Evolutionary conservation across 2,113 vertebrate genomes (phyloP).

Genomic region (Salvelinus fontinalis): DNA sequence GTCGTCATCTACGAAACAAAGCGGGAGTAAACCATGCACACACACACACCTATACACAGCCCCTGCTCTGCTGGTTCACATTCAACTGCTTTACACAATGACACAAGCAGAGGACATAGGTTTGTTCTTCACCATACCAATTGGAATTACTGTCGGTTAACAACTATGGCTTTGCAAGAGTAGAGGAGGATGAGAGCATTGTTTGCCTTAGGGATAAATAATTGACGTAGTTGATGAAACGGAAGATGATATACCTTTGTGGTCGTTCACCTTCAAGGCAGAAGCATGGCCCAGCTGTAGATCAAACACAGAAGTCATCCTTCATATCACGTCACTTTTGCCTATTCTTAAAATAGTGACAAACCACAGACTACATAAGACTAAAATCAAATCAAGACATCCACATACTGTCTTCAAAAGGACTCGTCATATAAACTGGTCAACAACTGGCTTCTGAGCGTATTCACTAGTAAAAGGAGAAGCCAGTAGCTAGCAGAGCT

Average conservation of each 20-base stretch:
- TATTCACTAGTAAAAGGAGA: too few species aligned
- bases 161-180: not conserved
- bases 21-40: not conserved
- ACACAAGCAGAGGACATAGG: not conserved
- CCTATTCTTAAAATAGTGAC: not conserved
- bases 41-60: not conserved
- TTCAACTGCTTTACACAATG: not conserved
- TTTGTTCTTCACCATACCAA: not conserved
- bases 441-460: too few species aligned
- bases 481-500: not conserved
- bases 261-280: conserved; percentile 82
- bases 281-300: conserved; percentile 84
- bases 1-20: conserved; percentile 72
- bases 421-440: too few species aligned
- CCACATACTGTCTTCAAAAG: too few species aligned
- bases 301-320: conserved; percentile 32
- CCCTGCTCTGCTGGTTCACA: not conserved
- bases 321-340: not conserved
- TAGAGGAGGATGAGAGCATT: not conserved
- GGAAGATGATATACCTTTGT: conserved; percentile 77
- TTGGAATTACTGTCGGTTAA: not conserved
- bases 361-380: too few species aligned
- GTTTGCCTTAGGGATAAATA: too few species aligned
- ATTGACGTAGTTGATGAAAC: too few species aligned
- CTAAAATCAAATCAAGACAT: too few species aligned